Evolutionary conservation across 2,113 vertebrate genomes (phyloP).

Genomic region (Dromiciops gliroides): DNA sequence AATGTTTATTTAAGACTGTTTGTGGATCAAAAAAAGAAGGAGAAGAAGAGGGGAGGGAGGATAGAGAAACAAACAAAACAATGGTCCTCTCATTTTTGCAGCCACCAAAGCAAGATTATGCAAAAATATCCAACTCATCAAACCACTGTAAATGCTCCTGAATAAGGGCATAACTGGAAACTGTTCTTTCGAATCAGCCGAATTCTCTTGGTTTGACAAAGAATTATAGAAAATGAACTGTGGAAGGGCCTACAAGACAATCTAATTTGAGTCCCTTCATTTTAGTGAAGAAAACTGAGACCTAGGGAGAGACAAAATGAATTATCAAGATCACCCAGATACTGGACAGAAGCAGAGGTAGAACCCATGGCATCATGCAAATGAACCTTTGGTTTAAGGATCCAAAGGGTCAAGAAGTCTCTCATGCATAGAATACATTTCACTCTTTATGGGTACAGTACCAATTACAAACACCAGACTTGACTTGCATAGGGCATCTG

Average conservation of each 20-base stretch:
- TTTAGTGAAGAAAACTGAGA: neutral
- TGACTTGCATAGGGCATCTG: neutral
- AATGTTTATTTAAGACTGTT: constrained; percentile 64
- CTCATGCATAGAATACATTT: neutral
- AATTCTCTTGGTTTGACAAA: constrained; percentile 32
- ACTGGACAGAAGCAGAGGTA: neutral
- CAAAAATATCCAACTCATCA: constrained; percentile 52
- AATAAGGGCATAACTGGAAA: neutral
- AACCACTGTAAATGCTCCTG: neutral
- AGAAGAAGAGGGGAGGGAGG: neutral
- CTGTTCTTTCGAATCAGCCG: neutral
- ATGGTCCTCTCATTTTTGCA: constrained; percentile 65
- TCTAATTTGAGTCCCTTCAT: neutral
- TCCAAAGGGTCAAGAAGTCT: neutral
- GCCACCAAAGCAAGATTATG: constrained; percentile 58
- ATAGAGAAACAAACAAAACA: neutral
- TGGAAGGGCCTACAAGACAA: neutral
- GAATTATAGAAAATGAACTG: neutral
- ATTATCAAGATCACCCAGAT: neutral
- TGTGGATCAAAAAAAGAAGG: constrained; percentile 61
- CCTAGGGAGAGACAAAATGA: neutral
- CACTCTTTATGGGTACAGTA: neutral
- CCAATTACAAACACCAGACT: neutral
- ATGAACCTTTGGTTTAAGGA: neutral
- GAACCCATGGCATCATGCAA: neutral